Evolutionary conservation across 2,113 vertebrate species (phyloP).

Genomic region (Strigops habroptila): DNA sequence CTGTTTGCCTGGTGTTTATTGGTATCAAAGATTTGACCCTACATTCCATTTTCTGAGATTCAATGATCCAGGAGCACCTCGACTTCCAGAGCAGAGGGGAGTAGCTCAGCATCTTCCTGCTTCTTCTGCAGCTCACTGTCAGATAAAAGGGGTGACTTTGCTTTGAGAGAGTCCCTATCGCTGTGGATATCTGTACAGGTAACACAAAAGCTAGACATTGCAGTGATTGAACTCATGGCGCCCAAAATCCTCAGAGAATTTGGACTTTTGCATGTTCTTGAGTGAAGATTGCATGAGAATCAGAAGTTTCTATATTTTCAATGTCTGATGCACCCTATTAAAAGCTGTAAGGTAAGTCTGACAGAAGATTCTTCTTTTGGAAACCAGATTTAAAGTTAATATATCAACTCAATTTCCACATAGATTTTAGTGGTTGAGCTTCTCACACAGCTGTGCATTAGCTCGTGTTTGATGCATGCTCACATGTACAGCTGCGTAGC

Average conservation of each 20-base stretch:
- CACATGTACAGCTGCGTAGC: not conserved
- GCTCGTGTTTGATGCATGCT: not conserved
- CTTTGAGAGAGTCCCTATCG: not conserved
- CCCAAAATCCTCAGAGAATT: not conserved
- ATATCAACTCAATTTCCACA: not conserved
- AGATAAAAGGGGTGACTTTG: not conserved
- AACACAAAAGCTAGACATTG: not conserved
- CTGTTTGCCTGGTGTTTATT: not conserved
- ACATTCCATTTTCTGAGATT: not conserved
- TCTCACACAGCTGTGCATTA: not conserved
- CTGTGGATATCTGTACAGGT: not conserved
- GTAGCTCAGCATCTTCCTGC: not conserved
- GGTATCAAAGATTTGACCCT: not conserved
- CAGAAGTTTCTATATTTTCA: not conserved
- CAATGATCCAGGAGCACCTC: not conserved
- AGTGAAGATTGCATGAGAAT: not conserved
- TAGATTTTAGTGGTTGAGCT: not conserved
- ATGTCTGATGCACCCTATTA: not conserved
- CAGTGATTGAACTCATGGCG: not conserved
- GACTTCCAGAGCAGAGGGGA: not conserved
- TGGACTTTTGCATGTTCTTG: not conserved
- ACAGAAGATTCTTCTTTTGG: not conserved
- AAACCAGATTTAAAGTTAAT: not conserved
- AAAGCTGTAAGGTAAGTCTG: not conserved
- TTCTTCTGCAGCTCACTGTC: not conserved